Conservation (phyloP, 2,797 vertebrate genomes). For the Lycodopsis pacificus region DNA sequence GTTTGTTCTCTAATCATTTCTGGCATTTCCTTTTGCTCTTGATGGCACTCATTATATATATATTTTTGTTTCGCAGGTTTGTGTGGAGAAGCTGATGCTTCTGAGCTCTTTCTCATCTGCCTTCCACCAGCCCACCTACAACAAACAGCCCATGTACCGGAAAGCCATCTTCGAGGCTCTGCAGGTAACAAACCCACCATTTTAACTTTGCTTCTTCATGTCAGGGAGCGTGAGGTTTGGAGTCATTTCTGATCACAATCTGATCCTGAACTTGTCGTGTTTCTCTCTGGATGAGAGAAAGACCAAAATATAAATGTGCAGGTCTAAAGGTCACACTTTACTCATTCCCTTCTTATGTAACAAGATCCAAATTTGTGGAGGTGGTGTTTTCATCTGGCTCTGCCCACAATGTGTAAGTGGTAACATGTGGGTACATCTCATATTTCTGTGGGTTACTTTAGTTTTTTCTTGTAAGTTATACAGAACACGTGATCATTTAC, state of each 20-base stretch:
- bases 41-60: not conserved
- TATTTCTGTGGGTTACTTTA: conserved; percentile 27
- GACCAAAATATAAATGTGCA: conserved; percentile 4
- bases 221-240: not conserved
- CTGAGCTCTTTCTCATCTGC: conserved; percentile 90
- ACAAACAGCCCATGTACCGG: conserved; percentile 94
- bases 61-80: conserved; percentile 83
- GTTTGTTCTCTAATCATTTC: not conserved
- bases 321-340: conserved; percentile 26
- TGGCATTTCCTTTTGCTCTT: not conserved
- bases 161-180: conserved; percentile 94
- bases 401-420: conserved; percentile 42
- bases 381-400: conserved; percentile 39
- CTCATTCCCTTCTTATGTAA: conserved; percentile 40
- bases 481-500: conserved; percentile 6
- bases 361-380: conserved; percentile 46
- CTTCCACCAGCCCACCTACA: conserved; percentile 93
- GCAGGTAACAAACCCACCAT: conserved; percentile 84
- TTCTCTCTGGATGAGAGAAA: conserved; percentile 23
- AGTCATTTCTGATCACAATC: not conserved
- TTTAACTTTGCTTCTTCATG: not conserved
- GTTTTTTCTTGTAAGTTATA: not conserved
- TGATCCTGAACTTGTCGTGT: conserved; percentile 10
- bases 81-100: conserved; percentile 93
- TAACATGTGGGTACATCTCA: conserved; percentile 37